Evolutionary conservation across 1,140 invertebrate genomes (phyloP), one percentile per base, ranked within the genome.

Genomic region (Drosophila seguyi): DNA sequence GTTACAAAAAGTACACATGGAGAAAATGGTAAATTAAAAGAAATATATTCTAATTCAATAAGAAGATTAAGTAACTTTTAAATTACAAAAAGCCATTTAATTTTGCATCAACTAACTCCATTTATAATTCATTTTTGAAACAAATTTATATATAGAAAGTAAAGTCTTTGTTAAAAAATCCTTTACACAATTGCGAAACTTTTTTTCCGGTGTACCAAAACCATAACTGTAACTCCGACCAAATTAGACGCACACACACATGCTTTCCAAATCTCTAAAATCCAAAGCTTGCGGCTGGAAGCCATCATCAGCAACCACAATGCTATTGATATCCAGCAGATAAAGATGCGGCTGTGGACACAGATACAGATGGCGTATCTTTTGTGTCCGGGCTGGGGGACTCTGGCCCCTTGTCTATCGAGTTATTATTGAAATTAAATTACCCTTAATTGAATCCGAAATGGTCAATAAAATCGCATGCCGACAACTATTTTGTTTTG

Each of bases 371-470:
- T 16, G 25, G 13, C 45, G 48, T 65, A 14, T 57, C 47, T 75
- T 25, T 47, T 68, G 52, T 58, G 60, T 50, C 44, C 39, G 22
- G 47, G 60, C 52, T 39, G 81, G 50, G 47, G 65, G 39, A 22
- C 61, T 61, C 2, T 47, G 65, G 50, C 38, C 79, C 52, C 69
- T 73, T 88, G 74, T 79, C 63, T 79, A 79, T 79, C 75, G 79
- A 81, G 87, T 82, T 91, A 90, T 90, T 88, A 91, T 91, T 91
- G 85, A 91, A 91, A 91, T 91, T 91, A 90, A 91, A 91, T 91
- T 91, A 91, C 81, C 74, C 79, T 67, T 90, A 91, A 91, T 91
- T 91, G 90, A 91, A 91, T 91, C 85, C 60, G 90, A 91, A 91
- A 91, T 90, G 90, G 82, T 90, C 90, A 90, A 91, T 91, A 91